Evolutionary conservation across 2,888 invertebrate genomes (phyloP).

Genomic region (Acleris emargana): DNA sequence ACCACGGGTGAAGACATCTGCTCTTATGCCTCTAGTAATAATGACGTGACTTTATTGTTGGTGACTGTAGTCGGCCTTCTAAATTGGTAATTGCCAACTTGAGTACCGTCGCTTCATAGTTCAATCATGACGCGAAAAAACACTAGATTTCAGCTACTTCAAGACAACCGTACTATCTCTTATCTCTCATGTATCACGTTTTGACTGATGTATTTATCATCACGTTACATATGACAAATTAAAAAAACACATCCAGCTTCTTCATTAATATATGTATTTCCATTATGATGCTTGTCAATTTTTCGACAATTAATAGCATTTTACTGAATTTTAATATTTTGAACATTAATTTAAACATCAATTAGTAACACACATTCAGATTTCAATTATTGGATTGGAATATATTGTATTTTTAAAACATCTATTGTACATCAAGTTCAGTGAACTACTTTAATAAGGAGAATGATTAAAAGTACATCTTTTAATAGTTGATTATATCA

Average conservation of each 20-base stretch:
- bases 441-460: slow-evolving; percentile 21
- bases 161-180: no score
- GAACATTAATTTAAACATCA: slow-evolving; percentile 30
- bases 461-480: slow-evolving; percentile 13
- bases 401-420: slow-evolving; percentile 33
- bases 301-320: slow-evolving; percentile 22
- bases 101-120: no score
- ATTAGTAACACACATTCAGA: slow-evolving; percentile 34
- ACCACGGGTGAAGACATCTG: no score
- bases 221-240: not conserved
- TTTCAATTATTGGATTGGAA: slow-evolving; percentile 22
- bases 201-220: no score
- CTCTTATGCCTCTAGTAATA: no score
- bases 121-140: no score
- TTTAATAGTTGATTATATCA: not conserved
- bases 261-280: slow-evolving; percentile 31
- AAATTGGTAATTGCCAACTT: no score
- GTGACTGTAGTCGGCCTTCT: no score
- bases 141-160: no score
- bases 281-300: slow-evolving; percentile 24
- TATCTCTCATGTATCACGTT: no score
- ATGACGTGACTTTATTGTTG: no score
- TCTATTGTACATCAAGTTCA: slow-evolving; percentile 22
- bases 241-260: not conserved
- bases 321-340: slow-evolving; percentile 23